Conservation (phyloP, 1,140 invertebrate species). For the Anoplophora glabripennis region DNA sequence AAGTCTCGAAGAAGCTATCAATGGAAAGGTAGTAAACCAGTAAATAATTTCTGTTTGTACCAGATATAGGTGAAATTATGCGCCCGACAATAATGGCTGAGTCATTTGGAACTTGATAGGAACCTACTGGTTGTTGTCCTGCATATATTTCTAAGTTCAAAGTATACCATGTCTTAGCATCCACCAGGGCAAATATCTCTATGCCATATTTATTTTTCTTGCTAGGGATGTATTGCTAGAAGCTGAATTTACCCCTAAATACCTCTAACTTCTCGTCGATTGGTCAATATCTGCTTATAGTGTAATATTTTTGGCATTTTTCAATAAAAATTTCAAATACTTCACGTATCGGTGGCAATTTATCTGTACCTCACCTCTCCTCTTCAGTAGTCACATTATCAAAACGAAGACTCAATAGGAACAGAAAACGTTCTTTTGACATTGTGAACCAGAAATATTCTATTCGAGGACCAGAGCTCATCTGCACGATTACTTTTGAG, state of each 20-base stretch:
- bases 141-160: conserved; percentile 40
- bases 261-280: conserved; percentile 30
- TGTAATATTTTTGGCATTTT: conserved; percentile 32
- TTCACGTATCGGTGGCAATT: conserved; percentile 37
- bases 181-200: conserved; percentile 18
- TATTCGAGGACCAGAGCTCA: conserved; percentile 34
- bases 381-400: conserved; percentile 26
- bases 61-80: background rate
- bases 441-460: conserved; percentile 16
- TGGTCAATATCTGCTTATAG: conserved; percentile 13
- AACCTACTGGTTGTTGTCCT: conserved; percentile 33
- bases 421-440: conserved; percentile 16
- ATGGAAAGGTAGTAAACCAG: background rate
- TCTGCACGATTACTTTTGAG: background rate
- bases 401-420: conserved; percentile 27
- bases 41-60: background rate
- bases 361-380: conserved; percentile 30
- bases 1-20: conserved; percentile 12
- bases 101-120: background rate
- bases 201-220: conserved; percentile 35
- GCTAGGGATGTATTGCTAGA: conserved; percentile 8
- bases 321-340: conserved; percentile 36
- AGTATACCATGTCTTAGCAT: conserved; percentile 36
- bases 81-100: background rate
- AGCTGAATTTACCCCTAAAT: conserved; percentile 21